A percentile compares a stretch with the other conserved stretches of the same genome.
phyloP scores from a whole-genome alignment of 2,797 vertebrate species.

The Sebastes matsubarae region DNA sequence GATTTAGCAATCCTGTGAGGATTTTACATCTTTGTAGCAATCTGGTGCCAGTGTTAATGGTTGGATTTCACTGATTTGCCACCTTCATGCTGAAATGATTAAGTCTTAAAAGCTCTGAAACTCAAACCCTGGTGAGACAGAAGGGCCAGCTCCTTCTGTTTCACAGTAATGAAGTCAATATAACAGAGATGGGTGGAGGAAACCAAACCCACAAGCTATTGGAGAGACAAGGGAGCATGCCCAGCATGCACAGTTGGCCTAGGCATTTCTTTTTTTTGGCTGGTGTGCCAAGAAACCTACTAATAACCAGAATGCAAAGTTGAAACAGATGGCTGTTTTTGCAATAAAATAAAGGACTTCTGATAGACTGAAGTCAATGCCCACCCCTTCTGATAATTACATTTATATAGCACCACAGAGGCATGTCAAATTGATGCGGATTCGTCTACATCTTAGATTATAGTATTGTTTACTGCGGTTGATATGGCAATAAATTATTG shows the following conservation, averaged over 20 bases:
- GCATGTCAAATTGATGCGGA: neutral
- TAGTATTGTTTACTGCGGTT: neutral
- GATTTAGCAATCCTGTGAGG: neutral
- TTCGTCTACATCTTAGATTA: neutral
- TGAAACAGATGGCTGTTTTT: conserved; percentile 42
- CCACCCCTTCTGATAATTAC: neutral
- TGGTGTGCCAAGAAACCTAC: conserved; percentile 19
- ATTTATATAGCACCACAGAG: neutral
- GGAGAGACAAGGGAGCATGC: conserved; percentile 17
- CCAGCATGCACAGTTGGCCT: conserved; percentile 32
- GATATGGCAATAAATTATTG: no score
- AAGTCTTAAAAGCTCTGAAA: conserved; percentile 6
- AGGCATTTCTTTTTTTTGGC: conserved; percentile 7
- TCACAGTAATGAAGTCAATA: conserved; percentile 45
- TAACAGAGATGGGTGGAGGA: conserved; percentile 14
- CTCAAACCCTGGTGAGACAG: conserved; percentile 18
- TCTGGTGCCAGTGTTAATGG: neutral
- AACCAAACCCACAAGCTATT: conserved; percentile 47
- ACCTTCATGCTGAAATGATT: conserved; percentile 1
- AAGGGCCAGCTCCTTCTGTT: conserved; percentile 35
- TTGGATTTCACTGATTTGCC: conserved; percentile 12
- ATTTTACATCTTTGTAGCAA: neutral
- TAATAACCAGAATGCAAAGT: conserved; percentile 15
- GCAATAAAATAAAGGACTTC: neutral
- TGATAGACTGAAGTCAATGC: neutral